Percentiles rank a stretch among this genome's conserved stretches.
These are phyloP conservation scores for Dasyurus viverrinus DNA, from an alignment of 2,113 vertebrate genomes.

Conservation along the genomic window DNA sequence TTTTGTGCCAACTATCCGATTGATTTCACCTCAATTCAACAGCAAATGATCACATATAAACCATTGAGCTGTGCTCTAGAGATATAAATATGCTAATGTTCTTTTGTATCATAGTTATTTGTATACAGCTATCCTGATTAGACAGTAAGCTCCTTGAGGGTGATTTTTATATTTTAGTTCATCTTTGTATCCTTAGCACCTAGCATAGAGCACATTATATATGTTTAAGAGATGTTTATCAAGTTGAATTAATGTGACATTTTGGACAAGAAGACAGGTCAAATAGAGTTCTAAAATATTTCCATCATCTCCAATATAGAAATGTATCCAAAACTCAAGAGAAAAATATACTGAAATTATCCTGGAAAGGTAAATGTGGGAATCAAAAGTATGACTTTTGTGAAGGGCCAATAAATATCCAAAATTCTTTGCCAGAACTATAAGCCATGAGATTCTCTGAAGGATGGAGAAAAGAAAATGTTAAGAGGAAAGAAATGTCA, in stretches of 20 bases:
- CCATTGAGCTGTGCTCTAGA: neutral
- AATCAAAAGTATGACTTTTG: neutral
- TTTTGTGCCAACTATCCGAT: neutral
- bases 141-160: neutral
- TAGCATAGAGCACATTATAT: neutral
- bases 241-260: neutral
- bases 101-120: neutral
- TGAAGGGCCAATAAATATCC: neutral
- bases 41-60: neutral
- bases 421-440: conserved; percentile 21
- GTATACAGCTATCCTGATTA: neutral
- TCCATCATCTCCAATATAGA: neutral
- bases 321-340: neutral
- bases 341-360: neutral
- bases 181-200: neutral
- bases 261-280: neutral
- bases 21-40: neutral
- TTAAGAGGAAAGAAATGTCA: conserved; percentile 46
- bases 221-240: neutral
- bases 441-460: conserved; percentile 33
- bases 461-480: conserved; percentile 30
- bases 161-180: neutral
- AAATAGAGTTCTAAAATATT: neutral
- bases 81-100: neutral
- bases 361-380: neutral